phyloP scores from a whole-genome alignment of 2,113 vertebrate species.

The Alosa alosa region DNA sequence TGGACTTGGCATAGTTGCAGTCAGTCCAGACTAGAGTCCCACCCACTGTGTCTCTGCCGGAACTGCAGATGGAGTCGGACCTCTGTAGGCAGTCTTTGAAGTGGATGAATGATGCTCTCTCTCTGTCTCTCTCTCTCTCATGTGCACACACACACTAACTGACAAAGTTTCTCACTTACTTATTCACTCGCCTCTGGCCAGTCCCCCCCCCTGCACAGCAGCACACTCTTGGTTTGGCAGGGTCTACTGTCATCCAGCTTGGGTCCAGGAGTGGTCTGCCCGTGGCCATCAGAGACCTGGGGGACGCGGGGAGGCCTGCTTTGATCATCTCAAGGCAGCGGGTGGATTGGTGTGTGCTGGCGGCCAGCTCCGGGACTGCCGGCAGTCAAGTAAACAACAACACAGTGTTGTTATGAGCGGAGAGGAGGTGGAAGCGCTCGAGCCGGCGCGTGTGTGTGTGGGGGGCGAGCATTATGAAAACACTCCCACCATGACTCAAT shows the following conservation, averaged over 20 bases:
- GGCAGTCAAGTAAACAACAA: background rate
- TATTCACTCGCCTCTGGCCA: constrained; percentile 5
- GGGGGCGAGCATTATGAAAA: too few species aligned
- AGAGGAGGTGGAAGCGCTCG: background rate
- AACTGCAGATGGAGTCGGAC: background rate
- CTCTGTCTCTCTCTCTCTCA: background rate
- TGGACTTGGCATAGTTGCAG: background rate
- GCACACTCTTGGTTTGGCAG: background rate
- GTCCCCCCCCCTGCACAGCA: background rate
- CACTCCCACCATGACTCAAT: background rate
- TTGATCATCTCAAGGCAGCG: background rate
- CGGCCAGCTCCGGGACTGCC: constrained; percentile 1
- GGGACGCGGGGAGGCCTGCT: background rate
- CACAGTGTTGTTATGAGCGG: background rate
- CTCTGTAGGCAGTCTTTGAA: background rate
- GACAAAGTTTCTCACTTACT: background rate
- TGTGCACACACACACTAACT: background rate
- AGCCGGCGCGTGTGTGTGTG: too few species aligned
- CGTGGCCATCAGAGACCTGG: background rate
- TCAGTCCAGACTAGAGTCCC: background rate
- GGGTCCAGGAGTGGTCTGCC: background rate
- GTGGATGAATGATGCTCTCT: background rate
- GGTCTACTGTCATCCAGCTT: background rate
- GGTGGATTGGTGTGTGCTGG: background rate
- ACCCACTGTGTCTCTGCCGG: background rate